These are phyloP conservation scores for Abscondita cerata DNA, from an alignment of 2,888 invertebrate genomes.

Conservation along the genomic window DNA sequence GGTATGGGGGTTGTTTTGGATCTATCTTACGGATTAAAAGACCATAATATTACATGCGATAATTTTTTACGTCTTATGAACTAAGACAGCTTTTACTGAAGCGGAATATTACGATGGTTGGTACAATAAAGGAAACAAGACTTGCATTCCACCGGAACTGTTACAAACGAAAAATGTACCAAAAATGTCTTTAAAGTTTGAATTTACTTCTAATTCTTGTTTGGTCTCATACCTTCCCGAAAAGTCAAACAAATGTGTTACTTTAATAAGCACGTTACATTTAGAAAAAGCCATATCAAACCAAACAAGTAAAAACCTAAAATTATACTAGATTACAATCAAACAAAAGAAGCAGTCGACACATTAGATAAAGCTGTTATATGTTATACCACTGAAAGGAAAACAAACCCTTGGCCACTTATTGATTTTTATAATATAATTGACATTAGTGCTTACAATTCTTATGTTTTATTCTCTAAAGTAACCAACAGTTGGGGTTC, in stretches of 20 bases:
- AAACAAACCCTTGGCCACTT: no score
- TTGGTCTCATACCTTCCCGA: slow-evolving; percentile 10
- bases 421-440: no score
- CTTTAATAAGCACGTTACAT: slow-evolving; percentile 8
- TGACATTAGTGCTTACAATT: no score
- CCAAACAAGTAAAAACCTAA: no score
- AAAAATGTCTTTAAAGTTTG: slow-evolving; percentile 1
- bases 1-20: slow-evolving; percentile 2
- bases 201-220: no score
- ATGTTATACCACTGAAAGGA: no score
- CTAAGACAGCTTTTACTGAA: slow-evolving; percentile 15
- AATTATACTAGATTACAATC: slow-evolving; percentile 14
- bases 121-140: slow-evolving; percentile 15
- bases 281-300: slow-evolving; percentile 4
- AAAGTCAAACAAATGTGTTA: slow-evolving; percentile 8
- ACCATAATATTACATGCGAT: slow-evolving; percentile 10
- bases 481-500: no score
- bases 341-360: slow-evolving; percentile 6
- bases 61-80: slow-evolving; percentile 11
- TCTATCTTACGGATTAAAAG: slow-evolving; percentile 10
- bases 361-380: no score
- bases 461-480: no score
- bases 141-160: slow-evolving; percentile 9
- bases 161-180: slow-evolving; percentile 1
- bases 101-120: slow-evolving; percentile 8